A percentile compares a stretch with the other conserved stretches of the same genome.
Evolutionary conservation across 2,797 vertebrate species (phyloP).

Genomic region (Sebastes elongatus): DNA sequence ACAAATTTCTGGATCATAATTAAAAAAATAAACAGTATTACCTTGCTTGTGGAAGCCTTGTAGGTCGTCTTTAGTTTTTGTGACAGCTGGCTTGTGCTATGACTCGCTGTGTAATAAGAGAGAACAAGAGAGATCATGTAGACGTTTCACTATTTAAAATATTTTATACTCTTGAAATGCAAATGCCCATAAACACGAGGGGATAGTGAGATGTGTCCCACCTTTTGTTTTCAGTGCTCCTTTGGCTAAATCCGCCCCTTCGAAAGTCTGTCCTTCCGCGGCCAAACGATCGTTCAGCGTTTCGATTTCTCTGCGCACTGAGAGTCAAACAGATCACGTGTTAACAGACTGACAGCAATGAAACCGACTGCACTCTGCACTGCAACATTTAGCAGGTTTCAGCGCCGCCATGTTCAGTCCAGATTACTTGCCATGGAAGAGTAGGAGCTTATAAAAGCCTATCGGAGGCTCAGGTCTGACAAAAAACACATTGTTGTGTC

Average conservation of each 20-base stretch:
- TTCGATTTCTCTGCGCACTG: slow-evolving; percentile 96
- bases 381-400: too few species aligned
- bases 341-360: neutral
- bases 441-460: too few species aligned
- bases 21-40: slow-evolving; percentile 59
- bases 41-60: slow-evolving; percentile 99
- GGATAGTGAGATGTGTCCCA: slow-evolving; percentile 51
- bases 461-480: too few species aligned
- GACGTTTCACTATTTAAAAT: neutral
- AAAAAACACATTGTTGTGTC: neutral
- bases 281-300: slow-evolving; percentile 94
- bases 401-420: neutral
- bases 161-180: neutral
- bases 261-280: slow-evolving; percentile 91
- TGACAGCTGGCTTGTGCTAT: slow-evolving; percentile 98
- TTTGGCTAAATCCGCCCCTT: slow-evolving; percentile 94
- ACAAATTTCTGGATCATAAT: neutral
- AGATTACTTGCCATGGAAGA: neutral
- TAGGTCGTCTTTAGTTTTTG: slow-evolving; percentile 99
- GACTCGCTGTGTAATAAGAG: slow-evolving; percentile 86
- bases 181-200: neutral
- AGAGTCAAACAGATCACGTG: neutral
- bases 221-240: slow-evolving; percentile 98
- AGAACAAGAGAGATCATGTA: neutral
- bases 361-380: neutral